Base-by-base conservation (phyloP, 2,888 invertebrate species). In the Hypselothyrea guttata region DNA sequence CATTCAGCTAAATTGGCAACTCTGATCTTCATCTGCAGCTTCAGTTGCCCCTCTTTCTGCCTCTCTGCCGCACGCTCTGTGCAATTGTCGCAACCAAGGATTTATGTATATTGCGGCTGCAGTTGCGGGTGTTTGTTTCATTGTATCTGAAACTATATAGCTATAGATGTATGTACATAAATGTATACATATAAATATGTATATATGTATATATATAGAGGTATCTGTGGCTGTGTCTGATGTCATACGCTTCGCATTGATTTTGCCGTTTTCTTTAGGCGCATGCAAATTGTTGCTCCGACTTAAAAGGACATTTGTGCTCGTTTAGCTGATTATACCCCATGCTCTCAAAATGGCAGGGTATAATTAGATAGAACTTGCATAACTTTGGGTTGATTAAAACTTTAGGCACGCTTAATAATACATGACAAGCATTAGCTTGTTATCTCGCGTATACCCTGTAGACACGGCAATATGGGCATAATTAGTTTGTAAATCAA, bases 241-340 rank as follows among this genome's bases (percentile, higher is more conserved):
- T 79, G 83, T 79, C 83, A 84, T 72, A 38, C 49, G 31, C 3
- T 55, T 61, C 42, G 16, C 54, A 79, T n/a, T n/a, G n/a, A n/a
- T n/a, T n/a, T n/a, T 22, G 22, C 22, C 2, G 22, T 22, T 22
- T 22, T 22, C 22, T 22, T 22, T 22, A 22, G 5, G 22, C 22
- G 22, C 22, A 81, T 85, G 81, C 84, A 83, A 81, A 81, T 85
- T 56, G 42, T 48, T 15, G 38, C 33, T 41, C 63, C 52, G 78
- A 84, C 84, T 68, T 84, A 84, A 84, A 78, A 78, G 78, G 78
- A 78, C 55, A 74, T 84, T 63, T 54, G 48, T 57, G 55, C 49
- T 73, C 45, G 49, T 71, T 66, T 38, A 51, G 57, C 62, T 65
- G 49, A 68, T 73, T 49, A 57, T 64, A 55, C 57, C 51, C 47